Evolutionary conservation across 2,113 vertebrate species (phyloP).

Genomic region (Kryptolebias marmoratus): DNA sequence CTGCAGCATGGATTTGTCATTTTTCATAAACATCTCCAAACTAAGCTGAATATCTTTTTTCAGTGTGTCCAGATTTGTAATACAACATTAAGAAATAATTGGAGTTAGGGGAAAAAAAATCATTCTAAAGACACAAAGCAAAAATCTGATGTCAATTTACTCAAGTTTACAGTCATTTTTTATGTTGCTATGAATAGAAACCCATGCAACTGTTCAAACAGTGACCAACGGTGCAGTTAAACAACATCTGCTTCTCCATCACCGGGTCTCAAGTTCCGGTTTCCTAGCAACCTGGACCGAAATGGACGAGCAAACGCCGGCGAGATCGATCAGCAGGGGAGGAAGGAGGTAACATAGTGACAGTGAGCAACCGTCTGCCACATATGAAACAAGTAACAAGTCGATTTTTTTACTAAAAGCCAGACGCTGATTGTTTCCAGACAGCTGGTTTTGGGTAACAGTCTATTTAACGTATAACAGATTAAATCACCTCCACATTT

Average conservation of each 20-base stretch:
- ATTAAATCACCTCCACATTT: not conserved
- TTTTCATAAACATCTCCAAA: too few species aligned
- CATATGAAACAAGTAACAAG: constrained; percentile 35
- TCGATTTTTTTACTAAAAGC: constrained; percentile 16
- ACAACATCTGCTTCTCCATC: constrained; percentile 42
- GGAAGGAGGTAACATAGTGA: constrained; percentile 50
- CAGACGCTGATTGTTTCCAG: constrained; percentile 10
- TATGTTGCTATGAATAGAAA: not conserved
- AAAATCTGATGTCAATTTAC: not conserved
- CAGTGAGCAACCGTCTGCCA: constrained; percentile 42
- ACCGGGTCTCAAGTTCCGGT: constrained; percentile 56
- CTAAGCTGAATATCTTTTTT: too few species aligned
- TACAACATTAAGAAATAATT: too few species aligned
- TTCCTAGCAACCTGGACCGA: constrained; percentile 70
- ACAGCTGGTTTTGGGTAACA: not conserved
- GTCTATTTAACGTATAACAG: not conserved
- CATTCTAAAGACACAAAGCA: not conserved
- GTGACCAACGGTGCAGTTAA: constrained; percentile 12
- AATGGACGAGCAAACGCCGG: constrained; percentile 47
- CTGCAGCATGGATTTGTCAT: too few species aligned
- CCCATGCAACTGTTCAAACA: constrained; percentile 12
- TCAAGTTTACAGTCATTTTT: not conserved
- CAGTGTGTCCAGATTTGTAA: too few species aligned
- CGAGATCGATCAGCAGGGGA: constrained; percentile 56
- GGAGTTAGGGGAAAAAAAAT: too few species aligned